These are phyloP conservation scores for Aplysina aerophoba DNA, from an alignment of 37 sponge, comb jelly and placozoan genomes.

Conservation along the genomic window DNA sequence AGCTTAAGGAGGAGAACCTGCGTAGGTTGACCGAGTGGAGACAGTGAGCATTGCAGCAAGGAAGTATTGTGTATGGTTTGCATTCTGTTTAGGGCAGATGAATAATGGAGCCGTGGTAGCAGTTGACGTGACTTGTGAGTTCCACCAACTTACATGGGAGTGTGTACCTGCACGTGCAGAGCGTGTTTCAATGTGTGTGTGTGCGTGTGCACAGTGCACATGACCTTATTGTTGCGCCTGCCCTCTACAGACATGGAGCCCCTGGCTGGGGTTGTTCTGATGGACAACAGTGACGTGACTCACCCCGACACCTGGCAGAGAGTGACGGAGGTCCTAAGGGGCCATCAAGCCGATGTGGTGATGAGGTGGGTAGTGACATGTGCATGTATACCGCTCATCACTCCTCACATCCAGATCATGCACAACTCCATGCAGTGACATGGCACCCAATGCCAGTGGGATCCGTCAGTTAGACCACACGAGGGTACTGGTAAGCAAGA, in stretches of 20 bases:
- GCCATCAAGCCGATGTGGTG: slow-evolving; percentile 61
- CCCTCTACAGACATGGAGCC: slow-evolving; percentile 36
- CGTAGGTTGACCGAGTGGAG: slow-evolving; percentile 6
- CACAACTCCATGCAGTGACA: slow-evolving; percentile 57
- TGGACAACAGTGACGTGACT: slow-evolving; percentile 45
- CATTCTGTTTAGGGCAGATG: not conserved
- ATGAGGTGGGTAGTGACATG: slow-evolving; percentile 48
- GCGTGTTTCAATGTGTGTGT: not conserved
- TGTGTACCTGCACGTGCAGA: too few relatives aligned
- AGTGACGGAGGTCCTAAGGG: slow-evolving; percentile 28
- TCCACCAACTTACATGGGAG: too few relatives aligned
- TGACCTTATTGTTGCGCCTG: not conserved
- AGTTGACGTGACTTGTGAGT: slow-evolving; percentile 65
- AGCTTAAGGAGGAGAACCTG: slow-evolving; percentile 37
- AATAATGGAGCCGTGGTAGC: slow-evolving; percentile 53
- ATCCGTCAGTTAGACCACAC: slow-evolving; percentile 70
- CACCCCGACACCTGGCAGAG: not conserved
- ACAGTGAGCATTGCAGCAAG: not conserved
- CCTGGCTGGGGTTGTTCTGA: slow-evolving; percentile 54
- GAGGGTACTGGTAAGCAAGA: slow-evolving; percentile 63
- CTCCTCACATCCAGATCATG: not conserved
- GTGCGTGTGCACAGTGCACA: not conserved
- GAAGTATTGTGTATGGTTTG: not conserved
- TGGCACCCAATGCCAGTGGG: slow-evolving; percentile 89
- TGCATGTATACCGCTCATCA: not conserved